phyloP scores from a whole-genome alignment of 2,888 invertebrate species.

The Eilema caniola region DNA sequence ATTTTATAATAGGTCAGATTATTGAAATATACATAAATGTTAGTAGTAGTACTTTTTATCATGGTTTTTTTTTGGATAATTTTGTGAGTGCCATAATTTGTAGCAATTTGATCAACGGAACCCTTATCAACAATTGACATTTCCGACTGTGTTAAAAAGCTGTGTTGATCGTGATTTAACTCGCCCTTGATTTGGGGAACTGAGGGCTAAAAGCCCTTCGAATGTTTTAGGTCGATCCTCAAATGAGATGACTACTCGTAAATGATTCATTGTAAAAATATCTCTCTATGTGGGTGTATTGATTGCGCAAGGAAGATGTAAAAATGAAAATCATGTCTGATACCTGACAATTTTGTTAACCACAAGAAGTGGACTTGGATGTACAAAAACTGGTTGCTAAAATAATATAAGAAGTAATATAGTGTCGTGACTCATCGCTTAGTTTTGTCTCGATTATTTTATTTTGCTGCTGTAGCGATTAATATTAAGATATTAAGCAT shows the following conservation, averaged over 20 bases:
- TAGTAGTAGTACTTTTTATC: too few relatives aligned
- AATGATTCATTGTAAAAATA: not conserved
- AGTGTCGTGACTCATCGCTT: not conserved
- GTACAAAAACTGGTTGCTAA: not conserved
- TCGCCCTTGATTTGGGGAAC: not conserved
- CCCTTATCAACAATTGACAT: not conserved
- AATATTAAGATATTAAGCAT: too few relatives aligned
- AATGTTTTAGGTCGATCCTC: not conserved
- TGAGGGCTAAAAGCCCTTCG: too few relatives aligned
- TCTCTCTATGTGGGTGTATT: not conserved
- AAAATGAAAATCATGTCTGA: not conserved
- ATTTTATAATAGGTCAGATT: too few relatives aligned
- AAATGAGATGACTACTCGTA: not conserved
- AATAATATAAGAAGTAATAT: not conserved
- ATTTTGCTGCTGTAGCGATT: not conserved
- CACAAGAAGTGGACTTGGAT: not conserved
- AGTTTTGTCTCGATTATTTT: not conserved
- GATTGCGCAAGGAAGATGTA: not conserved
- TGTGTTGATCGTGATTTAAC: not conserved
- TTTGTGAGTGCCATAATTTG: not conserved
- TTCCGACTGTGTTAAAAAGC: not conserved
- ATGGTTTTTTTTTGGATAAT: not conserved
- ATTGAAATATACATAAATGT: too few relatives aligned
- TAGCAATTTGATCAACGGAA: not conserved
- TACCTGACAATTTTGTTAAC: conserved; percentile 9